Percentiles rank a stretch among this genome's conserved stretches.
Conservation (phyloP, 37 sponge, comb jelly and placozoan species). For the Cliona cf. orientalis region DNA sequence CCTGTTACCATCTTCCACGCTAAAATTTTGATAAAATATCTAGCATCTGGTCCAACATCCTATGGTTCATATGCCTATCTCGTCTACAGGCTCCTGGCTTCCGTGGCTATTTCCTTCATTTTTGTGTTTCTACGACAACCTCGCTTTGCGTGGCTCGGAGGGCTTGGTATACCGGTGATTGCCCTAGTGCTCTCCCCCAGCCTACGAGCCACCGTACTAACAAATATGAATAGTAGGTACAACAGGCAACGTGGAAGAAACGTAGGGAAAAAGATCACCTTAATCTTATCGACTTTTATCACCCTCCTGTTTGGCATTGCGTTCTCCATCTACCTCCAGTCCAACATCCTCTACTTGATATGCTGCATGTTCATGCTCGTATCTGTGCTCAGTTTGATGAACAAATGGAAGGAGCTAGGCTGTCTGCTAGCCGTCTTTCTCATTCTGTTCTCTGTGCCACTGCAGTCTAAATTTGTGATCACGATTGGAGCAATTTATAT, state of each 20-base stretch:
- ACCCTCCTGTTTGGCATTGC: conserved; percentile 22
- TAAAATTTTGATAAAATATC: conserved; percentile 7
- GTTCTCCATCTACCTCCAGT: conserved; percentile 35
- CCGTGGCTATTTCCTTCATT: not conserved
- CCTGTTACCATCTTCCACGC: conserved; percentile 11
- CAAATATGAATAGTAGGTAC: not conserved
- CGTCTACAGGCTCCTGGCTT: conserved; percentile 1
- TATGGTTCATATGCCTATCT: not conserved
- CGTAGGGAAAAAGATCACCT: not conserved
- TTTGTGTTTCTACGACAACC: conserved; percentile 30
- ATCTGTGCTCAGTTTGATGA: not conserved
- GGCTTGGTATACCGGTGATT: conserved; percentile 25
- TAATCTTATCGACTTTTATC: not conserved
- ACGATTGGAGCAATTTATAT: conserved; percentile 44
- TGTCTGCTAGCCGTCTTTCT: conserved; percentile 29
- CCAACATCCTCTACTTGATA: conserved; percentile 36
- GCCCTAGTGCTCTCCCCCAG: not conserved
- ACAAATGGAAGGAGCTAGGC: conserved; percentile 16
- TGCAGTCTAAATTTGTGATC: conserved; percentile 46
- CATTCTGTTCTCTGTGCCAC: conserved; percentile 36
- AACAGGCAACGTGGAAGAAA: not conserved
- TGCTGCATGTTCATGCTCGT: conserved; percentile 22
- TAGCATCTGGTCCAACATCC: not conserved
- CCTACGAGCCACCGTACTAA: not conserved
- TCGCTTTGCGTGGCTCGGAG: conserved; percentile 33